Base-by-base conservation (phyloP, 37 sponge, comb jelly and placozoan genomes). In the Oopsacas minuta region DNA sequence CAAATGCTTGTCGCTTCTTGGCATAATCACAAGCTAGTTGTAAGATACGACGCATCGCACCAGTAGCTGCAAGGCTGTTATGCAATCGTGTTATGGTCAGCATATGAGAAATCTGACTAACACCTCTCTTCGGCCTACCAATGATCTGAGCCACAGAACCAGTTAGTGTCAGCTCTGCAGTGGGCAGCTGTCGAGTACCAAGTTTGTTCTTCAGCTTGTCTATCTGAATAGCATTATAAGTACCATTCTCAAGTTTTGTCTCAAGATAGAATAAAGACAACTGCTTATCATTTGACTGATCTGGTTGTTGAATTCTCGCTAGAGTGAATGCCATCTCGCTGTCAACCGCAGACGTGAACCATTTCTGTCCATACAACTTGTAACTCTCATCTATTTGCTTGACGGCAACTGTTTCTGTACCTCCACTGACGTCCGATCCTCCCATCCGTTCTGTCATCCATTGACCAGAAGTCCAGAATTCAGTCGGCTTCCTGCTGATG, bases 391-490 rank as follows among this genome's bases (percentile, higher is more conserved):
- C 86, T 36, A 35, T 12, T 28, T 90, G 87, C 23, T n/a, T 25
- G 7, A 86, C 42, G 5, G 98, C 98, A 22, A 85, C 38, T 23
- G 93, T 94, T 38, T 91, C 88, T 35, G 95, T 94, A 23, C 93
- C 90, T 12, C 69, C 69, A 49, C 94, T 92, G n/a, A 97, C 98
- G 83, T 97, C 98, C 49, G 98, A 97, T 15, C 98, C 98, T 37
- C 98, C 98, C 42, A 83, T 39, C 37, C 86, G 86, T 83, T 97
- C 98, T 32, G 98, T 97, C 98, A 97, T 97, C 98, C 98, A 97
- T 84, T 97, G 98, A 22, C 98, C 98, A 37, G 95, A 94, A 0
- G 95, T 97, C 98, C 98, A 97, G 82, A 97, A 97, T 0, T 86
- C 8, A 17, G 30, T 81, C 36, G 95, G 95, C 81, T 84, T 81